phyloP scores from a whole-genome alignment of 2,888 invertebrate genomes.

The Pristionchus arcanus region DNA sequence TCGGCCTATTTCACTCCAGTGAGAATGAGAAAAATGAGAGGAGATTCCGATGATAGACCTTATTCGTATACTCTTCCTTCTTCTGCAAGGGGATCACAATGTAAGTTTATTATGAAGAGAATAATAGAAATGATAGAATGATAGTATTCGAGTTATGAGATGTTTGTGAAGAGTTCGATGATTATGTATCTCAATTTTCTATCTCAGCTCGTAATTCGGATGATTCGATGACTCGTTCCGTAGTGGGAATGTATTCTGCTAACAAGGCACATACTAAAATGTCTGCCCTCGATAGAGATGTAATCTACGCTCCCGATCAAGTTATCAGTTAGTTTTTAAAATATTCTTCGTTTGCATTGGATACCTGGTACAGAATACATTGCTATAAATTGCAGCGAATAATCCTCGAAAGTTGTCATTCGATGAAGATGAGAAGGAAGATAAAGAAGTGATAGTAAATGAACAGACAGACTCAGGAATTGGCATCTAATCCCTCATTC shows the following conservation, averaged over 20 bases:
- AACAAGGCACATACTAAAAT: neutral
- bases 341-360: neutral
- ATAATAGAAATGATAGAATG: neutral
- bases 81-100: slow-evolving; percentile 52
- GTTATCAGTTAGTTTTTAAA: slow-evolving; percentile 43
- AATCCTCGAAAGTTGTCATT: slow-evolving; percentile 26
- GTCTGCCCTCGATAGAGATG: slow-evolving; percentile 45
- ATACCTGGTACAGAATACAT: neutral
- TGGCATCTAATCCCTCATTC: slow-evolving; percentile 26
- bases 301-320: slow-evolving; percentile 55
- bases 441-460: neutral
- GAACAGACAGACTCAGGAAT: slow-evolving; percentile 52
- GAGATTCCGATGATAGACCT: slow-evolving; percentile 1
- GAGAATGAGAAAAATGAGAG: slow-evolving; percentile 54
- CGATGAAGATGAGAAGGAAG: slow-evolving; percentile 4
- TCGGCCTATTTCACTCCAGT: slow-evolving; percentile 50
- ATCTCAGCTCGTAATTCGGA: slow-evolving; percentile 29
- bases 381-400: slow-evolving; percentile 5
- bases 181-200: neutral
- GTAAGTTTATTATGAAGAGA: neutral
- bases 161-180: neutral
- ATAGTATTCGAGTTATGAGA: neutral
- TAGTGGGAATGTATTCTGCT: slow-evolving; percentile 54
- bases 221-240: slow-evolving; percentile 53
- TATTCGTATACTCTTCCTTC: slow-evolving; percentile 55